Conservation (phyloP, 2,113 vertebrate species). For the Micromys minutus region DNA sequence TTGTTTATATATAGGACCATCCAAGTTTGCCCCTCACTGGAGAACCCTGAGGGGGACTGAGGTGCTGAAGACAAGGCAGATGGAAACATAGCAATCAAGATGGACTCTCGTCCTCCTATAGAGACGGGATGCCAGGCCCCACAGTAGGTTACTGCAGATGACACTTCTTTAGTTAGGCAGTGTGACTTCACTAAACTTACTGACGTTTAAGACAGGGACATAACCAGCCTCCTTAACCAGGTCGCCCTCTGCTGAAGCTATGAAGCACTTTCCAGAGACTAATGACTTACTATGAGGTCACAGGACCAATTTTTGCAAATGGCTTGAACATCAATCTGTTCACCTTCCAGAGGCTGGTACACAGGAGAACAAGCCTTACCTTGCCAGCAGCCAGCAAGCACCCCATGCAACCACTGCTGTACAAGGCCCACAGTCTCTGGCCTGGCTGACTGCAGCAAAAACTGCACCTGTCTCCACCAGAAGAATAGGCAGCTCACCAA, state of each 20-base stretch:
- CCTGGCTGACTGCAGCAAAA: neutral
- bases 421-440: neutral
- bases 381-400: neutral
- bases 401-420: neutral
- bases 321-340: conserved; percentile 1
- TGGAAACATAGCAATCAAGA: neutral
- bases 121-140: neutral
- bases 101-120: neutral
- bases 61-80: neutral
- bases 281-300: conserved; percentile 29
- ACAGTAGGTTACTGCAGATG: neutral
- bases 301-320: neutral
- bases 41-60: neutral
- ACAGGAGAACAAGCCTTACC: neutral
- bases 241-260: conserved; percentile 56
- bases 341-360: neutral
- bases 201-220: conserved; percentile 50
- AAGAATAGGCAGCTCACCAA: neutral
- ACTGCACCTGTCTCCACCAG: neutral
- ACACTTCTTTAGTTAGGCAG: conserved; percentile 60
- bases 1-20: neutral
- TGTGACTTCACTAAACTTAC: conserved; percentile 46
- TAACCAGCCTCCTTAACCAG: conserved; percentile 27
- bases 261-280: conserved; percentile 34
- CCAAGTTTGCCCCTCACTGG: neutral